Evolutionary conservation across 1,140 invertebrate genomes (phyloP), one percentile per base, ranked within the genome.

Genomic region (Hetaerina americana): DNA sequence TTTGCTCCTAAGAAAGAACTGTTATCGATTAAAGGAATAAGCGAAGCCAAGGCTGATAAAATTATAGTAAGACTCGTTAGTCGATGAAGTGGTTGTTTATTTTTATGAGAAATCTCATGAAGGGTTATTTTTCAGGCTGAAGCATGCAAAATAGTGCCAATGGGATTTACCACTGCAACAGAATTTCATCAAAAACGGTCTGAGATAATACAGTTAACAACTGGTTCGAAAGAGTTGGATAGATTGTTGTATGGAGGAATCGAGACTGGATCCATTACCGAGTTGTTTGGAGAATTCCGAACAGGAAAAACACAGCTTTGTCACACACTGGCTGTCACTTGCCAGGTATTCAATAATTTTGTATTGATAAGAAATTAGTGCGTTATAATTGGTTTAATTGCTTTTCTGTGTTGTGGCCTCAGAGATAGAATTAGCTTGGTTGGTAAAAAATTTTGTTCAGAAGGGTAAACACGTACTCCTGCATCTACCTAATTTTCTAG

Each of bases 211-310:
- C 90, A 90, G 77, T 80, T 97, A 12, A 94, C 94, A 22, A 97
- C 95, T 22, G 95, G 96, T 0, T 98, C 96, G 0, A 93, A 92
- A 74, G 96, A 98, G 81, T 82, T 99, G 67, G 96, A 99, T 79
- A 89, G 94, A 77, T 82, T 99, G 24, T 83, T 99, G 18, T 91
- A 91, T n/a, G 97, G 97, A 71, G 97, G 97, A 8, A 94, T 99
- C 77, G 97, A 99, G 82, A 99, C 97, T 15, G 97, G 97, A 0
- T 96, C 95, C 0, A 98, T 99, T n/a, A 99, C 97, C 1, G 98
- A 99, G 84, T 90, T 99, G 75, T 99, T 99, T 85, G 97, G 98
- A 0, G 98, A 99, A 83, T 99, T 99, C 80, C 84, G 97, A 74
- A 97, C 96, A 15, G 98, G 98, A 69, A 99, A 99, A 83, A 97